phyloP scores from a whole-genome alignment of 1,140 invertebrate genomes.

The Drosophila nebulosa region DNA sequence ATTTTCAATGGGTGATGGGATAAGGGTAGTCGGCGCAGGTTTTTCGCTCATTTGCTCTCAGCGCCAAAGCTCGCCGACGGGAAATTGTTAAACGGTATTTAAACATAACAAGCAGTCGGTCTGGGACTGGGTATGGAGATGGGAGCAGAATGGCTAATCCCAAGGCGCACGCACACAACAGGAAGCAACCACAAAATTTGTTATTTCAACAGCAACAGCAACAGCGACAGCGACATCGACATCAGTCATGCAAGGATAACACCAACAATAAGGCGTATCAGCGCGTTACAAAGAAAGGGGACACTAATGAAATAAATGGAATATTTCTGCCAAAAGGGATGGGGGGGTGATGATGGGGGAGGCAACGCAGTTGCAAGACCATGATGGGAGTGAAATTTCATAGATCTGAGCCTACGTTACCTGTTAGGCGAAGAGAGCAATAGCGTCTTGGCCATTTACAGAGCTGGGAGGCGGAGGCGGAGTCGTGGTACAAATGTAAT shows the following conservation, averaged over 20 bases:
- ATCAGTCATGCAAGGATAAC: conserved; percentile 51
- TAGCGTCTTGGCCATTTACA: not conserved
- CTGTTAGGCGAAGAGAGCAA: not conserved
- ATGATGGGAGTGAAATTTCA: not conserved
- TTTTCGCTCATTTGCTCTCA: conserved; percentile 44
- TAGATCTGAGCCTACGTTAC: not conserved
- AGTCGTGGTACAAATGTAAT: conserved; percentile 3
- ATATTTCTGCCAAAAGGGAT: not conserved
- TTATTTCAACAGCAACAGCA: conserved; percentile 69
- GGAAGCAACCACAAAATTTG: conserved; percentile 76
- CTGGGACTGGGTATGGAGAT: not conserved
- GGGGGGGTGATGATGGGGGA: conserved; percentile 11
- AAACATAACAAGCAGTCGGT: conserved; percentile 49
- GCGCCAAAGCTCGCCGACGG: conserved; percentile 46
- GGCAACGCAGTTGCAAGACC: conserved; percentile 7
- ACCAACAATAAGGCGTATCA: conserved; percentile 60
- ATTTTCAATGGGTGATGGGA: conserved; percentile 7
- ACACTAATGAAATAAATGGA: conserved; percentile 62
- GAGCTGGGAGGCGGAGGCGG: not conserved
- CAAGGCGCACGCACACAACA: conserved; percentile 68
- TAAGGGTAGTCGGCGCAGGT: conserved; percentile 37
- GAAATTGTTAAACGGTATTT: conserved; percentile 79
- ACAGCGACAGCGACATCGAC: conserved; percentile 38
- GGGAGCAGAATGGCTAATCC: conserved; percentile 55
- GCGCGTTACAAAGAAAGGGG: conserved; percentile 29